Evolutionary conservation across 2,888 invertebrate genomes (phyloP).

Genomic region (Drosophila parthenogenetica): DNA sequence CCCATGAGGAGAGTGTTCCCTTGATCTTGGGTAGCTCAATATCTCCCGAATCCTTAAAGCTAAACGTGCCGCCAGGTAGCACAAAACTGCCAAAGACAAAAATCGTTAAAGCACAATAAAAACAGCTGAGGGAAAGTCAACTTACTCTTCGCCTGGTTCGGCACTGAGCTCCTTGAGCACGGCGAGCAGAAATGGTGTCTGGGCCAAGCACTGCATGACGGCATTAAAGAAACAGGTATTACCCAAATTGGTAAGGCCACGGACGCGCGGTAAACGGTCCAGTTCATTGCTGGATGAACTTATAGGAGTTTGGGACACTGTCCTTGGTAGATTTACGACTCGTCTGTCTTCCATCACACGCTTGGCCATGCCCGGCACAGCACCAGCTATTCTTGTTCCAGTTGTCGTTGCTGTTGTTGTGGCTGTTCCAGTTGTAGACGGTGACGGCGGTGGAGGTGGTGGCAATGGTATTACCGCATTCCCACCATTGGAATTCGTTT

Average conservation of each 20-base stretch:
- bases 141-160: slow-evolving; percentile 88
- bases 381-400: slow-evolving; percentile 4
- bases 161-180: slow-evolving; percentile 89
- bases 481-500: not conserved
- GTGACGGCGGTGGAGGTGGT: slow-evolving; percentile 41
- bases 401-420: no score
- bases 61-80: slow-evolving; percentile 90
- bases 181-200: slow-evolving; percentile 91
- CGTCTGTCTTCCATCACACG: slow-evolving; percentile 61
- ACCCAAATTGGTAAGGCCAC: slow-evolving; percentile 95
- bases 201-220: slow-evolving; percentile 96
- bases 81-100: slow-evolving; percentile 86
- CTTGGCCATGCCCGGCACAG: slow-evolving; percentile 82
- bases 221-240: slow-evolving; percentile 99
- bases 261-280: slow-evolving; percentile 86
- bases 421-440: slow-evolving; percentile 5
- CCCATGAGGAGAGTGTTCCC: slow-evolving; percentile 89
- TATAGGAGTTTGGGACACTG: not conserved
- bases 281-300: slow-evolving; percentile 11
- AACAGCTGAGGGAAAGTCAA: not conserved
- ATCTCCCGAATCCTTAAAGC: slow-evolving; percentile 86
- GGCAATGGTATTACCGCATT: slow-evolving; percentile 49
- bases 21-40: slow-evolving; percentile 88
- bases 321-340: slow-evolving; percentile 2
- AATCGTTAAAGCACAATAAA: not conserved